Evolutionary conservation across 2,113 vertebrate species (phyloP).

Genomic region (Tragulus kanchil): DNA sequence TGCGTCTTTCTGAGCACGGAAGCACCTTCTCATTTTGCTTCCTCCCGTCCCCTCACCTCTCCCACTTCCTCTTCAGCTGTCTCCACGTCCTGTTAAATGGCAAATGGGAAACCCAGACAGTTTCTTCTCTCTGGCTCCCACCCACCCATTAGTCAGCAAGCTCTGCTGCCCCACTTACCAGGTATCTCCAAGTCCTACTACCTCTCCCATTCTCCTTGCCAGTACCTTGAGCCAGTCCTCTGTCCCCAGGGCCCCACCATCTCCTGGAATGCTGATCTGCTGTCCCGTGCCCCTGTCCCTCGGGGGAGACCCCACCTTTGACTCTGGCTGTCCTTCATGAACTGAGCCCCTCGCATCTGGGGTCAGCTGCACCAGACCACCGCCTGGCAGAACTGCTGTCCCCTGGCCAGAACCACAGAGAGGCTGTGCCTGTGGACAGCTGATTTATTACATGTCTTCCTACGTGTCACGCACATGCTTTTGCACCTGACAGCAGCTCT

Average conservation of each 20-base stretch:
- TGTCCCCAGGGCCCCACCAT: background rate
- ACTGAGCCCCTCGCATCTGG: background rate
- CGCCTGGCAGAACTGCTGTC: background rate
- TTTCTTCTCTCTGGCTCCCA: background rate
- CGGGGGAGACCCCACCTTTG: background rate
- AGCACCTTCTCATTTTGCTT: background rate
- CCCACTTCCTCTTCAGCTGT: background rate
- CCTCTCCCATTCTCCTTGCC: background rate
- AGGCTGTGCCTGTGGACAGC: background rate
- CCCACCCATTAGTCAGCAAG: background rate
- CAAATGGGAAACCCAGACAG: background rate
- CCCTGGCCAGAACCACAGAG: background rate
- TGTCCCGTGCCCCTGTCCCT: background rate
- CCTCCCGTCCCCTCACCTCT: background rate
- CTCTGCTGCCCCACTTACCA: background rate
- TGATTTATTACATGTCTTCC: background rate
- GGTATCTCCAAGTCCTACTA: background rate
- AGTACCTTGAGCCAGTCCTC: background rate
- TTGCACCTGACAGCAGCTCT: background rate
- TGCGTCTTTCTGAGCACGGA: background rate
- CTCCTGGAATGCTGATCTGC: background rate
- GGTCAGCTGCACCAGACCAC: background rate
- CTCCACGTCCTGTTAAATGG: conserved; percentile 9
- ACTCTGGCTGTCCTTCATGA: background rate
- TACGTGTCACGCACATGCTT: background rate